These are phyloP conservation scores for Azorinus chamasolen DNA, from an alignment of 2,888 invertebrate species.

Conservation along the genomic window DNA sequence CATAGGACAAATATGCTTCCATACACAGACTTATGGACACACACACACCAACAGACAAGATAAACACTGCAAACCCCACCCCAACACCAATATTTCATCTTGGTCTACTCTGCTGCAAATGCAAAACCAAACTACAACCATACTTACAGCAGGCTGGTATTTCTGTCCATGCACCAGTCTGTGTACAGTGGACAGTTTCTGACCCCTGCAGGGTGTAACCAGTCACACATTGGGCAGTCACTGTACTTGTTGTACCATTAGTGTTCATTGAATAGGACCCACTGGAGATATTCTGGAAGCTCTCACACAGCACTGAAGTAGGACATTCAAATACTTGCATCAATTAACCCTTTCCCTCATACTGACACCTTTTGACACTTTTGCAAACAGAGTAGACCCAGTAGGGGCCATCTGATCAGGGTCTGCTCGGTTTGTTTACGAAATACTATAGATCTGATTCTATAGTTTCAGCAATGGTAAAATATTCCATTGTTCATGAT, in stretches of 20 bases:
- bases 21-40: too few relatives aligned
- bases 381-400: too few relatives aligned
- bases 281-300: slow-evolving; percentile 20
- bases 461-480: too few relatives aligned
- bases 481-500: too few relatives aligned
- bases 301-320: slow-evolving; percentile 35
- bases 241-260: slow-evolving; percentile 21
- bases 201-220: slow-evolving; percentile 40
- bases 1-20: too few relatives aligned
- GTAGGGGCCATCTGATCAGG: too few relatives aligned
- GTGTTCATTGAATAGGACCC: slow-evolving; percentile 26
- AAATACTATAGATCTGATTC: too few relatives aligned
- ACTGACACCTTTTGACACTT: too few relatives aligned
- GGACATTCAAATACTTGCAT: neutral
- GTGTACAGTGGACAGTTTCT: slow-evolving; percentile 21
- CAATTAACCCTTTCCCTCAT: neutral
- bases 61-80: too few relatives aligned
- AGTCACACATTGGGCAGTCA: slow-evolving; percentile 20
- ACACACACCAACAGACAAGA: too few relatives aligned
- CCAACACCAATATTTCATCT: too few relatives aligned
- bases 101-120: slow-evolving; percentile 33
- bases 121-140: neutral
- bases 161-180: slow-evolving; percentile 31
- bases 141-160: slow-evolving; percentile 34
- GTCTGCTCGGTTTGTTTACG: too few relatives aligned